Evolutionary conservation across 2,888 invertebrate species (phyloP).

Genomic region (Microchrysa polita): DNA sequence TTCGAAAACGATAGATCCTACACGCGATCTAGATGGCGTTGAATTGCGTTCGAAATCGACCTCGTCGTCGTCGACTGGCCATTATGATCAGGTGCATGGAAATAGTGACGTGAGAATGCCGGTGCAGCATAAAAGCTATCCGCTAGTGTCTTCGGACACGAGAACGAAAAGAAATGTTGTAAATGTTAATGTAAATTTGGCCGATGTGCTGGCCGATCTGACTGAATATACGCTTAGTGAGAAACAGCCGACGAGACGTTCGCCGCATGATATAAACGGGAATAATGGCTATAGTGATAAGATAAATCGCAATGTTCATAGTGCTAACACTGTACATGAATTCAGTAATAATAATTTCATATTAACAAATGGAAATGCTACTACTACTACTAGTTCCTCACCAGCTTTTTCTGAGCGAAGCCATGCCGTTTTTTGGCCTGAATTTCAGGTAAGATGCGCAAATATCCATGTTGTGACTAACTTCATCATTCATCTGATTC

Average conservation of each 20-base stretch:
- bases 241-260: slow-evolving; percentile 36
- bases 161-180: too few relatives aligned
- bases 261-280: too few relatives aligned
- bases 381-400: slow-evolving; percentile 54
- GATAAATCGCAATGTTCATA: slow-evolving; percentile 52
- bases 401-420: slow-evolving; percentile 55
- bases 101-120: too few relatives aligned
- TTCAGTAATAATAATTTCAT: slow-evolving; percentile 47
- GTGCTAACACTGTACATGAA: slow-evolving; percentile 37
- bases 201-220: slow-evolving; percentile 54
- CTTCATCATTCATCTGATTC: slow-evolving; percentile 16
- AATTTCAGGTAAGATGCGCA: slow-evolving; percentile 53
- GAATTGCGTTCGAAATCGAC: too few relatives aligned
- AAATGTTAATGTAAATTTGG: slow-evolving; percentile 49
- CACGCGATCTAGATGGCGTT: too few relatives aligned
- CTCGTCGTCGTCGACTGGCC: too few relatives aligned
- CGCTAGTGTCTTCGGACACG: too few relatives aligned
- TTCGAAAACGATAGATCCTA: too few relatives aligned
- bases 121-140: too few relatives aligned
- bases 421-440: slow-evolving; percentile 53
- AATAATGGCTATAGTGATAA: slow-evolving; percentile 48
- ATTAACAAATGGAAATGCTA: slow-evolving; percentile 54
- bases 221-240: slow-evolving; percentile 53
- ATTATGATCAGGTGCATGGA: too few relatives aligned
- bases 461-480: slow-evolving; percentile 4